Conservation (phyloP, 2,113 vertebrate genomes). For the Mirounga angustirostris region DNA sequence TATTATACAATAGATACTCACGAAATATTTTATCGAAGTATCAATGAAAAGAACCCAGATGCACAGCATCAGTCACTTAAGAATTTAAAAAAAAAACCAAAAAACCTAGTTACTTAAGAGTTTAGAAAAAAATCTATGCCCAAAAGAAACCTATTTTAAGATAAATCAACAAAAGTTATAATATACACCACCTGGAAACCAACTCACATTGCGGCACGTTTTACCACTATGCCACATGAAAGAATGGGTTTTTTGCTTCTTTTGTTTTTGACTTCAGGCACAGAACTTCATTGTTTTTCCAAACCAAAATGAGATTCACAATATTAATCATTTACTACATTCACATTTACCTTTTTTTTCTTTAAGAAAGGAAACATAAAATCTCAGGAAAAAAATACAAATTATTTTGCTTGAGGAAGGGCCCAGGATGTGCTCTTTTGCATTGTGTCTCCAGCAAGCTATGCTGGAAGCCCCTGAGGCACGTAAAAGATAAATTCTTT, state of each 20-base stretch:
- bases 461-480: neutral
- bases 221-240: neutral
- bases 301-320: slow-evolving; percentile 18
- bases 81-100: neutral
- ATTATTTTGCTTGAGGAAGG: neutral
- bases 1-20: neutral
- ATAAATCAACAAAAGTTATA: neutral
- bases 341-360: neutral
- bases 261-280: neutral
- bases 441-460: neutral
- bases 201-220: neutral
- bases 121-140: neutral
- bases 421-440: too few species aligned
- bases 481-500: neutral
- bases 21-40: neutral
- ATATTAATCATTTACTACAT: neutral
- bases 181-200: neutral
- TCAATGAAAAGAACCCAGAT: neutral
- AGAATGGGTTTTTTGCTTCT: neutral
- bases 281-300: neutral
- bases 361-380: slow-evolving; percentile 24
- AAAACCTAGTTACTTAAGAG: neutral
- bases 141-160: neutral
- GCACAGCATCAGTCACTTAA: neutral
- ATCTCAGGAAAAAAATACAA: neutral